These are phyloP conservation scores for Pyrgilauda ruficollis DNA, from an alignment of 2,113 vertebrate species.

Conservation along the genomic window DNA sequence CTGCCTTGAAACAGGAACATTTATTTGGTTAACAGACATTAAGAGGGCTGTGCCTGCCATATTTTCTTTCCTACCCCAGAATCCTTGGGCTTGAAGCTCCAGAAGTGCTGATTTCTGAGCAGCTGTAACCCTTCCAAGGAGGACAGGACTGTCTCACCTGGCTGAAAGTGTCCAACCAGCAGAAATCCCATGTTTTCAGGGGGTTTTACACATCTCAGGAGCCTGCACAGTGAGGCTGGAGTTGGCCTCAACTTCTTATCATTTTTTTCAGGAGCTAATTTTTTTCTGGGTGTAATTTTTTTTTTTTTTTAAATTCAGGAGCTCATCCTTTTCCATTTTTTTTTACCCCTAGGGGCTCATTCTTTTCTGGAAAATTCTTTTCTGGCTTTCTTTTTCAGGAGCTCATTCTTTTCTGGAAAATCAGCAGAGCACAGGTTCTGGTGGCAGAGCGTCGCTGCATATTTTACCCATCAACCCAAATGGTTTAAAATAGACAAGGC, in stretches of 20 bases:
- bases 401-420: neutral
- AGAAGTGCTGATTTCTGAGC: neutral
- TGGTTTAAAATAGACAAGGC: neutral
- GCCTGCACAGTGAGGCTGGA: neutral
- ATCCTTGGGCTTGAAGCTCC: neutral
- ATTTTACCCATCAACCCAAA: neutral
- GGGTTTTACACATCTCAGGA: fast-evolving
- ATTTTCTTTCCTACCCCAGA: neutral
- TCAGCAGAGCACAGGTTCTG: fast-evolving
- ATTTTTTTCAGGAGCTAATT: neutral
- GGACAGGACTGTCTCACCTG: neutral
- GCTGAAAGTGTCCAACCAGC: neutral
- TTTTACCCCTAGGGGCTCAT: no score
- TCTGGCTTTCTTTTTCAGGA: no score
- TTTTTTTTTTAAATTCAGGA: no score
- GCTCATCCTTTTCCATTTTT: no score
- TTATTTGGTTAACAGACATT: neutral
- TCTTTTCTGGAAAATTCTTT: no score
- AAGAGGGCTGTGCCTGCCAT: fast-evolving
- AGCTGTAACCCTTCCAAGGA: neutral
- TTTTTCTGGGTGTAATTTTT: neutral
- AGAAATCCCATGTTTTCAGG: neutral
- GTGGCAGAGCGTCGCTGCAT: fast-evolving
- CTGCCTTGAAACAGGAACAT: neutral
- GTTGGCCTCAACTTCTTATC: neutral